A percentile compares a stretch with the other conserved stretches of the same genome.
Evolutionary conservation across 2,888 invertebrate species (phyloP).

Genomic region (Steromphala cineraria): DNA sequence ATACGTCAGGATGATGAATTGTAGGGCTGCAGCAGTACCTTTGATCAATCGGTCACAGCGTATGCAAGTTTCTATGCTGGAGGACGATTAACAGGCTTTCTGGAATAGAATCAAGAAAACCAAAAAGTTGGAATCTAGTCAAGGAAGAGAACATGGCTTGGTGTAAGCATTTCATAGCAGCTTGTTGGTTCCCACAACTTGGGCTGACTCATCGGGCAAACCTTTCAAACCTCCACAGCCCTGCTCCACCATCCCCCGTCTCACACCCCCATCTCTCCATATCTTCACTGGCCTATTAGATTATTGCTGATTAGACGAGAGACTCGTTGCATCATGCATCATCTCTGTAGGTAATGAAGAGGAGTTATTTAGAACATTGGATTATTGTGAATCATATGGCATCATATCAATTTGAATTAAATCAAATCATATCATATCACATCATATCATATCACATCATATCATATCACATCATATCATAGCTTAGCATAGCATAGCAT

Average conservation of each 20-base stretch:
- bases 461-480: no score
- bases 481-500: no score
- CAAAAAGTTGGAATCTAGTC: background rate
- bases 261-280: no score
- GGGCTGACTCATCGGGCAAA: background rate
- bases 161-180: background rate
- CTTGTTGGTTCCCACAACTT: background rate
- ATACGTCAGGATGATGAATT: background rate
- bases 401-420: no score
- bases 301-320: no score
- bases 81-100: background rate
- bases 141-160: background rate
- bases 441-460: no score
- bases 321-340: no score
- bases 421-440: no score
- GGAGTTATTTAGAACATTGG: no score
- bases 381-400: no score
- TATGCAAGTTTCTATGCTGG: background rate
- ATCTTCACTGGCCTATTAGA: no score
- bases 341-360: no score
- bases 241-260: background rate
- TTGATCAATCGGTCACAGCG: background rate
- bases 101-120: slow-evolving; percentile 8
- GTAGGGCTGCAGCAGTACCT: background rate
- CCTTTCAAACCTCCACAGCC: background rate